Evolutionary conservation across 2,797 vertebrate genomes (phyloP), one percentile per base, ranked within the genome.

Genomic region (Anguilla anguilla): DNA sequence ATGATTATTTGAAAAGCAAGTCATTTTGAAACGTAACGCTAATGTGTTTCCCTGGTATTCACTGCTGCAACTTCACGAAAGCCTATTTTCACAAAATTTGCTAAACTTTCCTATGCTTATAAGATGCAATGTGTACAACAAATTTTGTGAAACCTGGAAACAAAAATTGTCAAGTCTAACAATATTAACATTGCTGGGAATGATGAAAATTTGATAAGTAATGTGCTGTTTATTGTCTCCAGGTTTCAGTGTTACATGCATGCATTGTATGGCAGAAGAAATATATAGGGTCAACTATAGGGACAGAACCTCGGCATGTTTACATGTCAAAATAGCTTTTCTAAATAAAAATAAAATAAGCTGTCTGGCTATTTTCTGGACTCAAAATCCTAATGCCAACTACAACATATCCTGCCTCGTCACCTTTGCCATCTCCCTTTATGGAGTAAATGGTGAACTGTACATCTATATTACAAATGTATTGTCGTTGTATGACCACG

Each of bases 381-480:
- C 69, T 92, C 92, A 91, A 94, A 91, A 95, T 93, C 94, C 93
- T 93, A 77, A 94, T 91, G 92, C 95, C 94, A 95, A 96, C 93
- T 69, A 43, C 46, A 96, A 95, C 94, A 95, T 92, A 95, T 92
- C 95, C 95, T 95, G 94, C 95, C 95, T 95, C 95, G 93, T 94
- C 91, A 94, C 93, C 89, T 91, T 87, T 93, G 90, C 89, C 91
- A 91, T 92, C 86, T 91, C 93, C 94, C 91, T 93, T 94, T 91
- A 95, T 92, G 92, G 85, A 86, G 87, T 89, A 84, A 86, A 94
- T 91, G 92, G 92, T 93, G 92, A 95, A 93, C 93, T 96, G 94
- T 96, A 95, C 94, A 95, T 96, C 96, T 96, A 95, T 85, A 43
- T 94, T 95, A 95, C 95, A 94, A 94, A 93, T 94, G 95, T 97